phyloP scores from a whole-genome alignment of 2,888 invertebrate species.

The Drosophila pegasa region DNA sequence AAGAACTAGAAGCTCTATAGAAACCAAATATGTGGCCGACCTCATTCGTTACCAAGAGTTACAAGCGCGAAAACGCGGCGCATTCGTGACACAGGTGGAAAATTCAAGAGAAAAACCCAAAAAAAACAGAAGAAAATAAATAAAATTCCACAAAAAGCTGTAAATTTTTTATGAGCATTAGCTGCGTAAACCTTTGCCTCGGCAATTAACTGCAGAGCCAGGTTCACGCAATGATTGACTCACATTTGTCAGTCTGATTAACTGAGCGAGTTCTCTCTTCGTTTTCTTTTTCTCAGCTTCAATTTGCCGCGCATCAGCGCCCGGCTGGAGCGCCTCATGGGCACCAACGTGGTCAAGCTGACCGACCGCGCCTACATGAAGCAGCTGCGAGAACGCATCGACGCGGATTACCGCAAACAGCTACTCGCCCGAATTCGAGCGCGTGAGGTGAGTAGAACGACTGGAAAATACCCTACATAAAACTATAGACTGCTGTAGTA shows the following conservation, averaged over 20 bases:
- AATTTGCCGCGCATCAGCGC: slow-evolving; percentile 85
- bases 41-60: slow-evolving; percentile 80
- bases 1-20: slow-evolving; percentile 68
- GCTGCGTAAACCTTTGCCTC: background rate
- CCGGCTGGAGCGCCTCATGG: slow-evolving; percentile 84
- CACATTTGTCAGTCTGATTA: slow-evolving; percentile 23
- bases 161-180: slow-evolving; percentile 16
- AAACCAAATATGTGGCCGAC: slow-evolving; percentile 70
- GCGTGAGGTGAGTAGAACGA: slow-evolving; percentile 86
- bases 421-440: slow-evolving; percentile 87
- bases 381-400: slow-evolving; percentile 86
- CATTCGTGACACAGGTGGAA: slow-evolving; percentile 51
- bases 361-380: slow-evolving; percentile 89
- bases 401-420: slow-evolving; percentile 87
- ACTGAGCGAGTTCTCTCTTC: slow-evolving; percentile 9
- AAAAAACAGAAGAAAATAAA: slow-evolving; percentile 5
- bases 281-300: slow-evolving; percentile 71
- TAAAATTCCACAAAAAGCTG: background rate
- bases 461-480: background rate
- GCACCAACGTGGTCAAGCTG: slow-evolving; percentile 87
- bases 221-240: slow-evolving; percentile 9
- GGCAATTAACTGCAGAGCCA: background rate
- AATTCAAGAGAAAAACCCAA: background rate
- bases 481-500: too few relatives aligned
- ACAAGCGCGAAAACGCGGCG: slow-evolving; percentile 69